phyloP scores from a whole-genome alignment of 2,797 vertebrate genomes.

The Oryzias sinensis region DNA sequence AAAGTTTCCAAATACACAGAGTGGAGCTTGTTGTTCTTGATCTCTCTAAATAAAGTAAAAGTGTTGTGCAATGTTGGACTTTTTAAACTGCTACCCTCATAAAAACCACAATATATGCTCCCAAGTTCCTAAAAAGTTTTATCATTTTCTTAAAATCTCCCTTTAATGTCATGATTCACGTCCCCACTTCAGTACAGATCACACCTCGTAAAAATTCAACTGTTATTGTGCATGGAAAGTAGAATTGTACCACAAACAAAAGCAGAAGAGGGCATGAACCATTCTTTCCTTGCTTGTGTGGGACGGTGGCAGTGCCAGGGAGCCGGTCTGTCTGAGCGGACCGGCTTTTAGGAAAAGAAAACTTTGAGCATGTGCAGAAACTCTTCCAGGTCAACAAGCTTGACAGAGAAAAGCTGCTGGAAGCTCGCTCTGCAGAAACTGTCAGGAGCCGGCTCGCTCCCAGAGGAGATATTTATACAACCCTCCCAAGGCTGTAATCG shows the following conservation, averaged over 20 bases:
- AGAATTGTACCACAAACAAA: no score
- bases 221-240: constrained; percentile 17
- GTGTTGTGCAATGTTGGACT: no score
- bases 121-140: no score
- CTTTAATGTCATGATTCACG: constrained; percentile 9
- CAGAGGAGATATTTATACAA: constrained; percentile 70
- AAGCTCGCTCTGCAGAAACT: constrained; percentile 60
- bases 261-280: constrained; percentile 9
- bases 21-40: no score
- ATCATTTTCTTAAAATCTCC: no score
- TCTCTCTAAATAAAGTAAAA: no score
- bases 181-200: neutral
- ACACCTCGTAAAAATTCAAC: neutral
- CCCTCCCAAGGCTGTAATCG: constrained; percentile 74
- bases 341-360: constrained; percentile 44
- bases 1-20: no score
- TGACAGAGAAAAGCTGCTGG: constrained; percentile 49
- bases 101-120: no score
- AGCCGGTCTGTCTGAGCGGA: constrained; percentile 55
- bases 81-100: no score
- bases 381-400: constrained; percentile 58
- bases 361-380: constrained; percentile 51
- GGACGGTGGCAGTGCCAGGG: constrained; percentile 23
- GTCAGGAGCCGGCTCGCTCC: constrained; percentile 49
- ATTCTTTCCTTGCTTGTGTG: constrained; percentile 27